phyloP scores from a whole-genome alignment of 2,888 invertebrate species.

The Archips xylosteana region DNA sequence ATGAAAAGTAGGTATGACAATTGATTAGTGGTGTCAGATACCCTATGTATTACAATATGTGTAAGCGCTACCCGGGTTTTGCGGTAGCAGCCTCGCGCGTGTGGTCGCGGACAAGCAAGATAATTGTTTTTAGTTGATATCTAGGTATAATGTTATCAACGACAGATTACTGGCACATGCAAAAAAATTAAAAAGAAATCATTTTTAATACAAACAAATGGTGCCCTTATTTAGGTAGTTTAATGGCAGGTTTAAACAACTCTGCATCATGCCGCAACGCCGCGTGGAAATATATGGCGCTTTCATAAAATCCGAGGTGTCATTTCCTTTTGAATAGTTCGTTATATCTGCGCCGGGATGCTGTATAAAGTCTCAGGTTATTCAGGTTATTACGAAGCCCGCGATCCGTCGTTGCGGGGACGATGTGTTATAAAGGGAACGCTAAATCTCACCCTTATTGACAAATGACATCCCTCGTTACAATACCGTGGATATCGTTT shows the following conservation, averaged over 20 bases:
- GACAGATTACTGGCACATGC: too few species aligned
- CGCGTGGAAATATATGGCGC: constrained; percentile 51
- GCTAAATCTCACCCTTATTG: constrained; percentile 71
- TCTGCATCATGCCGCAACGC: constrained; percentile 8
- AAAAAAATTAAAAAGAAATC: not conserved
- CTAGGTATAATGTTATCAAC: too few species aligned
- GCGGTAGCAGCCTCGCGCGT: too few species aligned
- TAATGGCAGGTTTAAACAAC: constrained; percentile 31
- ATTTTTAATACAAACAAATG: not conserved
- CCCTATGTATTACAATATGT: too few species aligned
- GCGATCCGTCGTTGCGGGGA: constrained; percentile 49
- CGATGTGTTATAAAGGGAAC: constrained; percentile 63
- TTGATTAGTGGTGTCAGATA: too few species aligned
- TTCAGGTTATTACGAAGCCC: constrained; percentile 63
- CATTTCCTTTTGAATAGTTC: constrained; percentile 77
- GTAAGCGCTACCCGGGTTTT: too few species aligned
- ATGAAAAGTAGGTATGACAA: too few species aligned
- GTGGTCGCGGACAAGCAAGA: too few species aligned
- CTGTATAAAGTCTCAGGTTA: constrained; percentile 66
- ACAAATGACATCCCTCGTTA: constrained; percentile 73
- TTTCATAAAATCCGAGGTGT: constrained; percentile 75
- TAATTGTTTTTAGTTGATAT: too few species aligned
- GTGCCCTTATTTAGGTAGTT: constrained; percentile 14
- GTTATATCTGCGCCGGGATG: constrained; percentile 64
- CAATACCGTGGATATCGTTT: constrained; percentile 65